These are phyloP conservation scores for Lordiphosa collinella DNA, from an alignment of 1,140 invertebrate genomes.

Conservation along the genomic window DNA sequence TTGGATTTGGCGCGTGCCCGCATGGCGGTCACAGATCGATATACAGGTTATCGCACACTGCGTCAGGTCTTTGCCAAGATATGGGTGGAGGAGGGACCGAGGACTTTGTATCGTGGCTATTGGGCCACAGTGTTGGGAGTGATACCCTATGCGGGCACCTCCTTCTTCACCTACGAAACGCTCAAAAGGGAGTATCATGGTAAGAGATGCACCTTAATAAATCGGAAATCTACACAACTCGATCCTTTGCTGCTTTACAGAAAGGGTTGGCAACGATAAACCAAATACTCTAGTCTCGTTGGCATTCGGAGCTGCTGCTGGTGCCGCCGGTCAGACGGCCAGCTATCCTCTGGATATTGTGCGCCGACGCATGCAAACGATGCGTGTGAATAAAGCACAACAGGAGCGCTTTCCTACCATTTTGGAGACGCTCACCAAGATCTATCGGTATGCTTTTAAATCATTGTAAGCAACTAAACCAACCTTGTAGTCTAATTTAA, in stretches of 20 bases:
- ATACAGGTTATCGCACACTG: slow-evolving; percentile 81
- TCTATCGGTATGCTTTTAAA: slow-evolving; percentile 58
- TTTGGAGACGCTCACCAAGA: slow-evolving; percentile 60
- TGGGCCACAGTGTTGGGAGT: slow-evolving; percentile 95
- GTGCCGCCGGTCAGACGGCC: slow-evolving; percentile 95
- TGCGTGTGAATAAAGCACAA: slow-evolving; percentile 47
- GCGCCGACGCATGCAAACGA: slow-evolving; percentile 77
- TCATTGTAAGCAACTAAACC: not conserved
- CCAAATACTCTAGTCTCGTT: slow-evolving; percentile 84
- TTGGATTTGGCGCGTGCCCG: slow-evolving; percentile 97
- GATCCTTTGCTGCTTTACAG: slow-evolving; percentile 24
- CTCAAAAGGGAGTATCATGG: slow-evolving; percentile 91
- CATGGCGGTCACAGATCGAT: slow-evolving; percentile 95
- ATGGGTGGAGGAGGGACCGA: slow-evolving; percentile 88
- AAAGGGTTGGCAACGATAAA: slow-evolving; percentile 76
- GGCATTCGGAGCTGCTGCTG: slow-evolving; percentile 93
- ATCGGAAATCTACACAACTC: not conserved
- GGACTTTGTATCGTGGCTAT: slow-evolving; percentile 92
- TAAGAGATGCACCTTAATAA: slow-evolving; percentile 76
- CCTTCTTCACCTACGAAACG: slow-evolving; percentile 98
- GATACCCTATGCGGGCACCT: slow-evolving; percentile 97
- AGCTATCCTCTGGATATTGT: slow-evolving; percentile 89
- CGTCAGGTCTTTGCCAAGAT: slow-evolving; percentile 91
- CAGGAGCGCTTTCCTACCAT: slow-evolving; percentile 58
- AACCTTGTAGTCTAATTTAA: not conserved